Conservation (phyloP, 2,113 vertebrate genomes). For the Damaliscus lunatus region DNA sequence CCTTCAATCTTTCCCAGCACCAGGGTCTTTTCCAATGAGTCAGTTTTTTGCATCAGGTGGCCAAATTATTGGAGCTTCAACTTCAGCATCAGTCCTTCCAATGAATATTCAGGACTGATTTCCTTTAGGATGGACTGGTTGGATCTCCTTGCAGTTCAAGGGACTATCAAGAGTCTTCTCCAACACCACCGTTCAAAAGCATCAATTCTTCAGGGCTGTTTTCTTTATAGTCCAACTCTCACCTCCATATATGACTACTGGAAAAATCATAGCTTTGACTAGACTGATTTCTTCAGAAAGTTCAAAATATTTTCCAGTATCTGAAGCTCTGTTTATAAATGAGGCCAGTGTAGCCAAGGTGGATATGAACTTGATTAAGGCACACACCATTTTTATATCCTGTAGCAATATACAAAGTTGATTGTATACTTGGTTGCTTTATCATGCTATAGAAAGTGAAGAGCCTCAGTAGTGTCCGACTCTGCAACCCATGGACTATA, state of each 20-base stretch:
- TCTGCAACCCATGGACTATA: neutral
- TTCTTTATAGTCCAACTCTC: neutral
- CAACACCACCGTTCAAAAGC: neutral
- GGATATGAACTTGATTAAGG: neutral
- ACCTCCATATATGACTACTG: neutral
- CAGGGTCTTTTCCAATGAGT: neutral
- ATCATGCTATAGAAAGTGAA: neutral
- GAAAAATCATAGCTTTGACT: neutral
- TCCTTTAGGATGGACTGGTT: neutral
- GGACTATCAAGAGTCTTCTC: neutral
- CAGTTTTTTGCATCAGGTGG: neutral
- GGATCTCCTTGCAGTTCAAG: neutral
- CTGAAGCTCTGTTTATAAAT: neutral
- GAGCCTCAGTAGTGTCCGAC: fast-evolving
- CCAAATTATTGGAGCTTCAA: neutral
- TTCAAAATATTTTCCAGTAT: neutral
- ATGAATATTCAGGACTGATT: neutral
- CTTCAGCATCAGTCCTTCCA: neutral
- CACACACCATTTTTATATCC: neutral
- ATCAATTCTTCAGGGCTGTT: neutral
- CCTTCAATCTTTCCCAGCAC: neutral
- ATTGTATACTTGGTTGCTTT: neutral
- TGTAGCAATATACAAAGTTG: neutral
- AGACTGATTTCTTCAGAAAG: neutral
- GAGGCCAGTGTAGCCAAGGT: neutral